Percentiles rank a stretch among this genome's conserved stretches.
Conservation (phyloP, 2,888 invertebrate genomes). For the Catocala nupta region DNA sequence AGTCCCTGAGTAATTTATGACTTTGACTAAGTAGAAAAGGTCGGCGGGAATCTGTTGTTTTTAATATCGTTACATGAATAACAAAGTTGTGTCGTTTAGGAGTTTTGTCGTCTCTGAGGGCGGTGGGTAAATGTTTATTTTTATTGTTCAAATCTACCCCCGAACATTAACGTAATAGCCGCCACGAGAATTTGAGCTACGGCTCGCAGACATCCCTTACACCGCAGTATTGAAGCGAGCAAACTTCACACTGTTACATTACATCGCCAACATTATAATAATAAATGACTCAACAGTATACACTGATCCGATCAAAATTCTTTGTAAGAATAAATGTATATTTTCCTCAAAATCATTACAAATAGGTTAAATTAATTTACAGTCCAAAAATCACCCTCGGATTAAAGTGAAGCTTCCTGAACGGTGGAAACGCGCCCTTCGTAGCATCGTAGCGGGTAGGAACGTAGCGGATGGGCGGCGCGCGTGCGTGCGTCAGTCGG, state of each 20-base stretch:
- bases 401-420: slow-evolving; percentile 33
- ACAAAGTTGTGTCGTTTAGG: slow-evolving; percentile 73
- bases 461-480: slow-evolving; percentile 57
- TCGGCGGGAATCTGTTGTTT: slow-evolving; percentile 62
- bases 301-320: neutral
- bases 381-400: slow-evolving; percentile 27
- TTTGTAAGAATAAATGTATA: neutral
- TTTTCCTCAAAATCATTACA: slow-evolving; percentile 20
- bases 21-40: slow-evolving; percentile 55
- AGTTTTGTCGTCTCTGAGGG: slow-evolving; percentile 67
- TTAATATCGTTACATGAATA: slow-evolving; percentile 71
- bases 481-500: slow-evolving; percentile 83
- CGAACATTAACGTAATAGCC: slow-evolving; percentile 78
- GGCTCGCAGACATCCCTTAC: slow-evolving; percentile 53
- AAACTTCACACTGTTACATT: neutral
- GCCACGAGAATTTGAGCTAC: slow-evolving; percentile 73
- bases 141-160: slow-evolving; percentile 79
- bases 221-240: slow-evolving; percentile 45
- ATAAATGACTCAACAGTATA: neutral
- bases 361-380: slow-evolving; percentile 35
- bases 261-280: neutral
- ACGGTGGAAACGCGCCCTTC: slow-evolving; percentile 54
- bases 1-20: slow-evolving; percentile 50
- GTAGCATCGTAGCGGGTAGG: slow-evolving; percentile 60
- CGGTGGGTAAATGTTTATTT: slow-evolving; percentile 77